Evolutionary conservation across 2,113 vertebrate species (phyloP).

Genomic region (Plectropomus leopardus): DNA sequence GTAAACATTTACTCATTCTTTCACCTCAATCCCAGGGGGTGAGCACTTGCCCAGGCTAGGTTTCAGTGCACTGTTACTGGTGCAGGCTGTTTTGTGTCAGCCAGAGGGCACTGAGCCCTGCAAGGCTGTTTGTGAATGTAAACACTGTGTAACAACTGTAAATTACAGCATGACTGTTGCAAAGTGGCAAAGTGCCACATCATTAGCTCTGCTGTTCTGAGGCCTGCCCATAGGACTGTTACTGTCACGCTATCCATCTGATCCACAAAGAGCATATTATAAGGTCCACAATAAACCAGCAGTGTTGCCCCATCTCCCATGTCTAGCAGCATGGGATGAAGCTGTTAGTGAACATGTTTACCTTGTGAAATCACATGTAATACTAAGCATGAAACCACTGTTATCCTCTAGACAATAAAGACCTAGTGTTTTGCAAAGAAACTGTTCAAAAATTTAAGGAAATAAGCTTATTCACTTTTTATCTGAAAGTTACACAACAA

Average conservation of each 20-base stretch:
- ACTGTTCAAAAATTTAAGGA: too few species aligned
- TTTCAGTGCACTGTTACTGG: constrained; percentile 34
- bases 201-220: constrained; percentile 62
- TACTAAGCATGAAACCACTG: neutral
- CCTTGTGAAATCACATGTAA: neutral
- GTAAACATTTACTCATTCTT: constrained; percentile 62
- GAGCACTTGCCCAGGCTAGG: constrained; percentile 4
- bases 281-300: constrained; percentile 37
- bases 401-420: too few species aligned
- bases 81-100: constrained; percentile 66
- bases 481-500: neutral
- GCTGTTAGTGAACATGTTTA: constrained; percentile 6
- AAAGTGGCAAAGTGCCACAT: constrained; percentile 72
- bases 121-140: constrained; percentile 69
- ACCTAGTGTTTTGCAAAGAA: too few species aligned
- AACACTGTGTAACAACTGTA: constrained; percentile 69
- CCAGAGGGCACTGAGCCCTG: constrained; percentile 47
- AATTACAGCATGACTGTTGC: constrained; percentile 64
- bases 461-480: neutral
- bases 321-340: neutral
- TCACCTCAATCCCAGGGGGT: constrained; percentile 3
- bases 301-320: neutral
- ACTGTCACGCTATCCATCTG: constrained; percentile 58
- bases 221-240: constrained; percentile 34
- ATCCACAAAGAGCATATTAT: constrained; percentile 64